A percentile compares a stretch with the other conserved stretches of the same genome.
phyloP scores from a whole-genome alignment of 2,888 invertebrate genomes.

The Aporophyla lueneburgensis region DNA sequence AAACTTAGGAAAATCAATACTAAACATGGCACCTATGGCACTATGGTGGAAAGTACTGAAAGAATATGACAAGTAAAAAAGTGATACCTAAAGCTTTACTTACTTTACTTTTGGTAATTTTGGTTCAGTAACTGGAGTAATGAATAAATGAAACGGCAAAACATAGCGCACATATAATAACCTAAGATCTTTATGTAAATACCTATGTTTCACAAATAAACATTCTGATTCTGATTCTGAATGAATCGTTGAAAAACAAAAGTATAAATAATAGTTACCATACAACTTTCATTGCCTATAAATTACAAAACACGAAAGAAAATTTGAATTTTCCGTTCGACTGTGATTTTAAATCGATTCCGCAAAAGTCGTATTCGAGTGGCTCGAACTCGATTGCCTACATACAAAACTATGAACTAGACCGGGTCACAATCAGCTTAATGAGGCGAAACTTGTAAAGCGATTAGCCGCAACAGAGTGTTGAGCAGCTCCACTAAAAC shows the following conservation, averaged over 20 bases:
- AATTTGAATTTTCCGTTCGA: neutral
- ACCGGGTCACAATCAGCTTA: slow-evolving; percentile 70
- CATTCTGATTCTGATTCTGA: no score
- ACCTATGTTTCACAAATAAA: no score
- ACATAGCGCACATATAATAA: no score
- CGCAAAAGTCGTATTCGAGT: slow-evolving; percentile 16
- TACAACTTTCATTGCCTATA: no score
- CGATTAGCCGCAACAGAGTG: slow-evolving; percentile 76
- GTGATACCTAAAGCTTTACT: no score
- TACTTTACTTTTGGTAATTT: no score
- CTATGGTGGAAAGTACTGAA: slow-evolving; percentile 14
- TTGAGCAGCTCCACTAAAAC: slow-evolving; percentile 73
- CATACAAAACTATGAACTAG: slow-evolving; percentile 62
- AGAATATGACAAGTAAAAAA: neutral
- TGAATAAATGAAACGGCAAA: no score
- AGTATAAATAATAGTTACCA: no score
- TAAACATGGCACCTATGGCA: slow-evolving; percentile 9
- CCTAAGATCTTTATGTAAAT: no score
- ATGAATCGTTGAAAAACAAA: no score
- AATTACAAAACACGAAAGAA: no score
- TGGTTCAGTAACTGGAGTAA: no score
- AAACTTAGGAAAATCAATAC: slow-evolving; percentile 76
- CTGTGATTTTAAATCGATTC: slow-evolving; percentile 33
- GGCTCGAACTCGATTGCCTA: slow-evolving; percentile 40
- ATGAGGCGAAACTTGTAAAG: slow-evolving; percentile 78